These are phyloP conservation scores for Drosophila lowei DNA, from an alignment of 1,140 invertebrate species.

Conservation along the genomic window DNA sequence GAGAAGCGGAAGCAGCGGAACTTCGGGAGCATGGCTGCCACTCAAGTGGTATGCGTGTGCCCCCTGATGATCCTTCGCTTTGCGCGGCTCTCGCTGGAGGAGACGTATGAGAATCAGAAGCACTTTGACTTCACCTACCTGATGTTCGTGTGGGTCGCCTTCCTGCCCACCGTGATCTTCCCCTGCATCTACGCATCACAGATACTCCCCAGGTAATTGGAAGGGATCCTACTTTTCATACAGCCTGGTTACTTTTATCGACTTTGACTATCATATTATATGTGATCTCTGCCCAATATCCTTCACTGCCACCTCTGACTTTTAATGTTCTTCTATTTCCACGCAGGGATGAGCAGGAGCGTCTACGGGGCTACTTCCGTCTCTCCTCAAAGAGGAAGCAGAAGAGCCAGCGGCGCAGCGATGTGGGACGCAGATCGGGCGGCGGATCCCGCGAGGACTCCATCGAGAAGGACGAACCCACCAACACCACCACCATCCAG, in stretches of 20 bases:
- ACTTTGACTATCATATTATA: slow-evolving; percentile 1
- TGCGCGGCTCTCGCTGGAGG: slow-evolving; percentile 86
- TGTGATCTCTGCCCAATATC: neutral
- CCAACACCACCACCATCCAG: slow-evolving; percentile 48
- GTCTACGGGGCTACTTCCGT: slow-evolving; percentile 86
- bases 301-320: neutral
- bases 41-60: slow-evolving; percentile 87
- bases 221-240: too few relatives aligned
- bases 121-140: slow-evolving; percentile 89
- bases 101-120: slow-evolving; percentile 88
- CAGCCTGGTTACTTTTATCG: too few relatives aligned
- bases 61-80: slow-evolving; percentile 88
- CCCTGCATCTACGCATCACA: slow-evolving; percentile 87
- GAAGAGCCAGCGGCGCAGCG: slow-evolving; percentile 61
- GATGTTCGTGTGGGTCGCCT: slow-evolving; percentile 89
- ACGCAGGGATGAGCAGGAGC: slow-evolving; percentile 85
- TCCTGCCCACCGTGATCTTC: slow-evolving; percentile 87
- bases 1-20: slow-evolving; percentile 88
- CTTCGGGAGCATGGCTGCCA: slow-evolving; percentile 87
- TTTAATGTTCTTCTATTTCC: neutral
- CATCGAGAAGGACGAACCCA: slow-evolving; percentile 77
- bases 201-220: slow-evolving; percentile 86
- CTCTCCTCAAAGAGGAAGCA: slow-evolving; percentile 80
- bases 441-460: slow-evolving; percentile 61
- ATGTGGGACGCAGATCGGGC: slow-evolving; percentile 23